phyloP scores from a whole-genome alignment of 2,888 invertebrate genomes.

The Eudasyphora cyanicolor region DNA sequence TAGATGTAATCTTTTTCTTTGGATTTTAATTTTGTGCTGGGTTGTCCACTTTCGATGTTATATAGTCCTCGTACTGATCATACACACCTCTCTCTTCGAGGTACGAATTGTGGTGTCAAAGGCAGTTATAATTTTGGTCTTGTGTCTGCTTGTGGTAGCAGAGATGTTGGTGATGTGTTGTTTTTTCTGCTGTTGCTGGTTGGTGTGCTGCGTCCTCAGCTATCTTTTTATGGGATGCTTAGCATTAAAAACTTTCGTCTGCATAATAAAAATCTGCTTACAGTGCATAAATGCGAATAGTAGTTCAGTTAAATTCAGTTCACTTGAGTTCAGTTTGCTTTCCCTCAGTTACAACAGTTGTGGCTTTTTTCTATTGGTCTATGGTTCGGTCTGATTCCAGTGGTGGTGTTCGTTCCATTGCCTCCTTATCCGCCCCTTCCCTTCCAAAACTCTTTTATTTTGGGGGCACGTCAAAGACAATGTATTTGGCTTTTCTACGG shows the following conservation, averaged over 20 bases:
- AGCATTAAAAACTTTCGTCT: conserved; percentile 42
- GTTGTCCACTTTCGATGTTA: too few relatives aligned
- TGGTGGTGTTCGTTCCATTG: background rate
- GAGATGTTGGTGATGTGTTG: too few relatives aligned
- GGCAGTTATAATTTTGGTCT: background rate
- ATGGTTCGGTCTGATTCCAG: background rate
- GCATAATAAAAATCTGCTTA: conserved; percentile 45
- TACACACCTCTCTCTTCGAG: background rate
- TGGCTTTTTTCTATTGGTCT: too few relatives aligned
- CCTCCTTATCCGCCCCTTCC: background rate
- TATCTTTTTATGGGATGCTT: conserved; percentile 32
- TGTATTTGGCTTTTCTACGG: conserved; percentile 18
- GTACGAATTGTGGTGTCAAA: background rate
- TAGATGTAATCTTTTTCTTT: too few relatives aligned
- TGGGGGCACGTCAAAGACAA: conserved; percentile 24
- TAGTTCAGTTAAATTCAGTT: conserved; percentile 35
- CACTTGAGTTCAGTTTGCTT: conserved; percentile 33
- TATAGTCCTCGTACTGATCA: background rate
- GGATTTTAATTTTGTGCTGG: too few relatives aligned
- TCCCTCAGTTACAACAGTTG: conserved; percentile 7
- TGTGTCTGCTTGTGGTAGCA: background rate
- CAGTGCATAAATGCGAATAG: conserved; percentile 29
- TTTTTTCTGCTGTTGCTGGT: too few relatives aligned
- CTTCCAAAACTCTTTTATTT: too few relatives aligned
- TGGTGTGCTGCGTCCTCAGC: background rate